A percentile compares a stretch with the other conserved stretches of the same genome.
These are phyloP conservation scores for Ibidorhyncha struthersii DNA, from an alignment of 2,113 vertebrate genomes.

Conservation along the genomic window DNA sequence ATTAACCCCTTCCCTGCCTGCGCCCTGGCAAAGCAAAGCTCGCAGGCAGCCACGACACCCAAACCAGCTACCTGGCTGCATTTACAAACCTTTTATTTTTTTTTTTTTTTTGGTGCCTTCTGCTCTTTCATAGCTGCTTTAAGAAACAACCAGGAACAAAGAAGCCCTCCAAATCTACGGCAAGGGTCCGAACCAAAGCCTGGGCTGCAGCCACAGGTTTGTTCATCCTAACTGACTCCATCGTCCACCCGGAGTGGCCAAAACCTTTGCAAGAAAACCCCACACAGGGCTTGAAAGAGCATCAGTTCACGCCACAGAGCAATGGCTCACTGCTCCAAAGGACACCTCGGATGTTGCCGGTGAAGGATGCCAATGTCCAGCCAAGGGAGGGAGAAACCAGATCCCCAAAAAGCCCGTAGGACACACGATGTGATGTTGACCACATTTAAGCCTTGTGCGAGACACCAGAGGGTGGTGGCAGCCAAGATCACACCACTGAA, in stretches of 20 bases:
- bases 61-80: background rate
- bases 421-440: accelerated
- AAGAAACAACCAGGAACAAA: background rate
- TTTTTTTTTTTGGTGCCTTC: background rate
- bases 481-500: background rate
- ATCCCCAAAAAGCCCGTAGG: background rate
- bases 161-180: background rate
- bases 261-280: background rate
- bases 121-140: background rate
- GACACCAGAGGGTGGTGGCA: accelerated
- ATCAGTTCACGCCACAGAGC: background rate
- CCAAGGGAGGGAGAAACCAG: background rate
- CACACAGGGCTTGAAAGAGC: background rate
- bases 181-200: background rate
- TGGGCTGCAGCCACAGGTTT: background rate
- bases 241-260: accelerated
- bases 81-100: background rate
- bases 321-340: background rate
- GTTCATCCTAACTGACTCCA: background rate
- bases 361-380: background rate
- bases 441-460: background rate
- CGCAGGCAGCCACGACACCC: accelerated
- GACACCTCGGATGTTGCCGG: accelerated
- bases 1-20: constrained; percentile 5
- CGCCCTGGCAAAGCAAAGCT: background rate